Conservation (phyloP, 2,888 invertebrate genomes). For the Formica aserva region DNA sequence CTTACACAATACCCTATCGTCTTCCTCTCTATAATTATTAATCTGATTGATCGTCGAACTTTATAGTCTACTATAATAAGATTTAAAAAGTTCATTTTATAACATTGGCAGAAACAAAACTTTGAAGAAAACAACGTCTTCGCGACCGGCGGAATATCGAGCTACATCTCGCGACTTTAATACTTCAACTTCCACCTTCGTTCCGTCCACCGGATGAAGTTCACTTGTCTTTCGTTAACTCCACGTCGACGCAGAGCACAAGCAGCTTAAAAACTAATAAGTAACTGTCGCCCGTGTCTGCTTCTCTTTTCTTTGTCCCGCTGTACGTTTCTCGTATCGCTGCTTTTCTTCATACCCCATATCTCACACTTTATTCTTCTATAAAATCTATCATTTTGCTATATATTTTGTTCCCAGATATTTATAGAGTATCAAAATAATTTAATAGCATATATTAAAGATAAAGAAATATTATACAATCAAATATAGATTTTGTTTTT, state of each 20-base stretch:
- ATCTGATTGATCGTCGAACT: background rate
- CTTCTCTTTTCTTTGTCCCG: constrained; percentile 18
- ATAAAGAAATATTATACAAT: background rate
- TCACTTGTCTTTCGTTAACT: constrained; percentile 66
- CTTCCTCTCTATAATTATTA: background rate
- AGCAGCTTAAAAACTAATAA: constrained; percentile 74
- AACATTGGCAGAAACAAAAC: background rate
- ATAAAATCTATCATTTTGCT: background rate
- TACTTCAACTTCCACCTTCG: constrained; percentile 21
- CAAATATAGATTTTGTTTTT: background rate
- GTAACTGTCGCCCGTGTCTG: constrained; percentile 59
- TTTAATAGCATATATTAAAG: background rate
- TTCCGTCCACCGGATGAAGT: constrained; percentile 32
- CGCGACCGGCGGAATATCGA: background rate
- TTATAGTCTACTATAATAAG: background rate
- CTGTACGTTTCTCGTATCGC: constrained; percentile 6
- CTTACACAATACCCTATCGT: background rate
- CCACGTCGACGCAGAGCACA: constrained; percentile 35
- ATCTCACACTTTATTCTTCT: background rate
- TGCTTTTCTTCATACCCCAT: background rate
- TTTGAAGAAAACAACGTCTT: constrained; percentile 9
- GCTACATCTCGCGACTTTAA: constrained; percentile 1
- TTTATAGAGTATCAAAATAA: background rate
- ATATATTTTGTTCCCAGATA: background rate
- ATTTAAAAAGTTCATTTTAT: background rate